Base-by-base conservation (phyloP, 2,113 vertebrate genomes). In the Pterocles orientalis region DNA sequence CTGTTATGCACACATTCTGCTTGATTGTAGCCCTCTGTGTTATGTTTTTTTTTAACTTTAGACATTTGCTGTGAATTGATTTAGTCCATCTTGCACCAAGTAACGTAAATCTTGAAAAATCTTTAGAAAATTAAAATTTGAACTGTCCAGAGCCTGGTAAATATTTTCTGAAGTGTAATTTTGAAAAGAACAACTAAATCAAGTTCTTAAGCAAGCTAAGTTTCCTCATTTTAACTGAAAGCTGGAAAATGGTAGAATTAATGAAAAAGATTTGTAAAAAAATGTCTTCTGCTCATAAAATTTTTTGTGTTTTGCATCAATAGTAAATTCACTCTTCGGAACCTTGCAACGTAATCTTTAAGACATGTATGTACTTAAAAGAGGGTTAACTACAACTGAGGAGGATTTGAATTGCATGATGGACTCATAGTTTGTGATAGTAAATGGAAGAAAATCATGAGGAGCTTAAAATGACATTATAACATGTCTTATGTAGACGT, bases 11-110 rank as follows among this genome's bases (percentile, higher is more conserved):
- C 58, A 71, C 50, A 73, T 86, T 83, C 45, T 90, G 36, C 57
- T 89, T 93, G 56, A 90, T 85, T 95, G 68, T 61, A 92, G 34
- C 70, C 57, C 90, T 84, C 58, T 86, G 47, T 83, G 36, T 50
- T 50, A 18, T 58, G 21, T 69, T 78, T 76, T 11, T 34, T 84
- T 92, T 90, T 18, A 66, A 73, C 23, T 83, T 90, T 29, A 86
- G 25, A n/a, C 84, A 71, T 81, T 94, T 95, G 70, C 12, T 2
- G 2, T 84, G 47, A 88, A 51, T 65, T 82, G 14, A 80, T 85
- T 79, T 21, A 73, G 71, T 73, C 41, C 66, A 20, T 82, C 56
- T 91, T 81, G 5, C 9, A 64, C 4, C 11, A 66, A 93, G 10
- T 20, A 71, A 81, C 14, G 21, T 75, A 73, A 73, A 73, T 50